These are phyloP conservation scores for Pyralis farinalis DNA, from an alignment of 2,888 invertebrate genomes.

Conservation along the genomic window DNA sequence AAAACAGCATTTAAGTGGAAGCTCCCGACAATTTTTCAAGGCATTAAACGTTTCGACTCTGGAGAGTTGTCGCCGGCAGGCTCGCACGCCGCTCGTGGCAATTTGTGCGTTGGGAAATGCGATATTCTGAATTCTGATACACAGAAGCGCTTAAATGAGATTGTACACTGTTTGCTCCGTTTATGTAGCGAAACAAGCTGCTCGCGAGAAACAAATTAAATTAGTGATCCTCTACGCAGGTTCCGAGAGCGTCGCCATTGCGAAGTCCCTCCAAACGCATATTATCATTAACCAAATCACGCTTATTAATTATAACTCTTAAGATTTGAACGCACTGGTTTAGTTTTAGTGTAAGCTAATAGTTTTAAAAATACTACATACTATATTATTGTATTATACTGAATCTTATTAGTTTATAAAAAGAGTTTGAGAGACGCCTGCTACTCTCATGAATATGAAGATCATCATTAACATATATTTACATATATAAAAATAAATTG, in stretches of 20 bases:
- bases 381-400: too few relatives aligned
- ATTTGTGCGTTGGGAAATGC: slow-evolving; percentile 12
- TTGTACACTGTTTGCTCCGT: slow-evolving; percentile 33
- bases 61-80: neutral
- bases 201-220: slow-evolving; percentile 45
- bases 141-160: slow-evolving; percentile 34
- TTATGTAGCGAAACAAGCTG: slow-evolving; percentile 39
- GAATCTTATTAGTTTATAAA: too few relatives aligned
- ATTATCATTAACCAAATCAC: too few relatives aligned
- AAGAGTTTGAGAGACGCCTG: too few relatives aligned
- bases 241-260: slow-evolving; percentile 6
- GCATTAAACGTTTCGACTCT: slow-evolving; percentile 10
- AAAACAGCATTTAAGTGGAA: slow-evolving; percentile 18
- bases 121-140: slow-evolving; percentile 15
- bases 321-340: too few relatives aligned
- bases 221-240: slow-evolving; percentile 35
- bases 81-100: slow-evolving; percentile 3
- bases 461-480: too few relatives aligned
- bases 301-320: too few relatives aligned
- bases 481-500: too few relatives aligned
- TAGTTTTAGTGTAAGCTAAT: too few relatives aligned
- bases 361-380: too few relatives aligned
- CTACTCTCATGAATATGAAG: too few relatives aligned
- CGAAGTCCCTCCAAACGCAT: neutral
- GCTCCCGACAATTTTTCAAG: slow-evolving; percentile 27